Evolutionary conservation across 37 sponge, comb jelly and placozoan species (phyloP).

Genomic region (Ephydatia muelleri): DNA sequence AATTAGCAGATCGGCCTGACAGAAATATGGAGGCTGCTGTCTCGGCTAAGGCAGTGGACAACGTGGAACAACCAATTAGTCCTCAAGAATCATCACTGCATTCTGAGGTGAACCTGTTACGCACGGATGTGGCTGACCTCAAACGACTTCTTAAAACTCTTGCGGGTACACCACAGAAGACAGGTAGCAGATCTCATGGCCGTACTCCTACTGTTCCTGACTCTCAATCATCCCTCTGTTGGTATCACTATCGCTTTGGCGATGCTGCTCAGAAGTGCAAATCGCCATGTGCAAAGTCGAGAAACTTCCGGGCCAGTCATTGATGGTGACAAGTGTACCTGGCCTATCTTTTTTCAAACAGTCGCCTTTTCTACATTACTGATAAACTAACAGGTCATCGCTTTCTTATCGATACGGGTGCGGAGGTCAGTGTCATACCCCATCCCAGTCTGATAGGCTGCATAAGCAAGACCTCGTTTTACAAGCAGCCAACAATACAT

Average conservation of each 20-base stretch:
- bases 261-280: background rate
- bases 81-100: too few species aligned
- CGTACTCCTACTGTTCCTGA: constrained; percentile 5
- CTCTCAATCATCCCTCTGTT: constrained; percentile 5
- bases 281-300: background rate
- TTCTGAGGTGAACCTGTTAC: too few species aligned
- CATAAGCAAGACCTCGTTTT: too few species aligned
- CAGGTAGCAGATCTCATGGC: background rate
- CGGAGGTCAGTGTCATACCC: constrained; percentile 27
- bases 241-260: constrained; percentile 16
- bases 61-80: background rate
- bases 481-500: too few species aligned
- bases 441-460: background rate
- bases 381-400: background rate
- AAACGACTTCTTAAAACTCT: too few species aligned
- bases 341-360: constrained; percentile 6
- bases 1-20: constrained; percentile 22
- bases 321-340: constrained; percentile 24
- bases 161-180: too few species aligned
- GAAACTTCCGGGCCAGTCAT: constrained; percentile 23
- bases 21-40: constrained; percentile 16
- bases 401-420: constrained; percentile 26
- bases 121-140: too few species aligned
- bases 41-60: background rate
- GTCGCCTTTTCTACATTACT: constrained; percentile 14